These are phyloP conservation scores for Smittia sp. DNA, from an alignment of 2,888 invertebrate species.

Conservation along the genomic window DNA sequence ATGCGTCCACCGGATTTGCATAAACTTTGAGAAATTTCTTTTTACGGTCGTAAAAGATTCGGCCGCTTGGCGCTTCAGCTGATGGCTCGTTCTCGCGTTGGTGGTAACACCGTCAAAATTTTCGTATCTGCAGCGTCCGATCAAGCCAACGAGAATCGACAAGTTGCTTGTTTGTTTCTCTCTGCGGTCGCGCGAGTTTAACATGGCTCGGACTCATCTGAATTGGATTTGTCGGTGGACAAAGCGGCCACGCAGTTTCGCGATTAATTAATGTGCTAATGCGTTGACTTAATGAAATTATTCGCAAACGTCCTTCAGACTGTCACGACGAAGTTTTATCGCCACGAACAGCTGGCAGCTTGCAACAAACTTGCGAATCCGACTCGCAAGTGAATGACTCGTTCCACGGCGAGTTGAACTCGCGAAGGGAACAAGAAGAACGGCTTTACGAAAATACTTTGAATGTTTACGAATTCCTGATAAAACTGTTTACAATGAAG, in stretches of 20 bases:
- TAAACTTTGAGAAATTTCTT: slow-evolving; percentile 20
- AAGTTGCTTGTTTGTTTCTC: neutral
- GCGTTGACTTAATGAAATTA: too few species aligned
- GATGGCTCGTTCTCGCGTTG: neutral
- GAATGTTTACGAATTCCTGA: too few species aligned
- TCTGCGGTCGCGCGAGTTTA: neutral
- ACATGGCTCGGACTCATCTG: neutral
- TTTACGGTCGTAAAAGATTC: slow-evolving; percentile 2
- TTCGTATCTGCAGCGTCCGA: neutral
- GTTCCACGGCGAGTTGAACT: too few species aligned
- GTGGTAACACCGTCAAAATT: neutral
- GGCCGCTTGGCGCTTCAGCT: neutral
- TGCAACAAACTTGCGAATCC: too few species aligned
- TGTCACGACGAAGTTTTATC: too few species aligned
- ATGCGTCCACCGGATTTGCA: neutral
- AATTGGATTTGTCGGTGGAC: neutral
- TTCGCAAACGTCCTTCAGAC: too few species aligned
- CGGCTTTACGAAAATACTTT: too few species aligned
- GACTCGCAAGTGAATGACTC: too few species aligned
- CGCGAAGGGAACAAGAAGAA: too few species aligned
- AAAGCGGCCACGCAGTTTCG: neutral
- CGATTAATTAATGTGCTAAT: neutral
- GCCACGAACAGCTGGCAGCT: too few species aligned
- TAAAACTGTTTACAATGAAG: too few species aligned
- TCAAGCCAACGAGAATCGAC: neutral